Percentiles rank a stretch among this genome's conserved stretches.
Evolutionary conservation across 2,113 vertebrate genomes (phyloP).

Genomic region (Thunnus thynnus): DNA sequence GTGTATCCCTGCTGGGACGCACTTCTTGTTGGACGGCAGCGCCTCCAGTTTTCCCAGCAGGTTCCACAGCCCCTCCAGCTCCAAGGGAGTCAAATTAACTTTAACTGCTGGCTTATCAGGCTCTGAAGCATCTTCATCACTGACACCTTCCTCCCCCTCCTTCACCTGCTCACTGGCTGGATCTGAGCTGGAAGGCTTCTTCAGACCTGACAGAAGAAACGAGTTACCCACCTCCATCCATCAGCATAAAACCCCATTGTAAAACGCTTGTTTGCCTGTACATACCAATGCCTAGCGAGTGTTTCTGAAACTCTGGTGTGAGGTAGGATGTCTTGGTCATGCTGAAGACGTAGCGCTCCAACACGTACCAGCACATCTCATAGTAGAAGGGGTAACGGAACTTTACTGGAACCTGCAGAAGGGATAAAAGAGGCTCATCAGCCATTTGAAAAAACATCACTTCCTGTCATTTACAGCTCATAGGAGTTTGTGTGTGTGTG

Average conservation of each 20-base stretch:
- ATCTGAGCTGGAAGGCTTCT: conserved; percentile 52
- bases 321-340: conserved; percentile 93
- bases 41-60: conserved; percentile 94
- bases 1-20: conserved; percentile 94
- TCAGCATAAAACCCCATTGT: too few relatives aligned
- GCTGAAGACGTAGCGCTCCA: conserved; percentile 96
- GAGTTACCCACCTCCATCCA: background rate
- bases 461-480: background rate
- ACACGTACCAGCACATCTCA: conserved; percentile 99
- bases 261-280: background rate
- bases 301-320: conserved; percentile 96
- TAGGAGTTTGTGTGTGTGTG: background rate
- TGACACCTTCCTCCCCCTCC: conserved; percentile 42
- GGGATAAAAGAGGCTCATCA: background rate
- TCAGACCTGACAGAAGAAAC: conserved; percentile 71
- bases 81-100: conserved; percentile 90
- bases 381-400: conserved; percentile 98
- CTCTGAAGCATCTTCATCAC: conserved; percentile 53
- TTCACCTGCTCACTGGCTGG: conserved; percentile 58
- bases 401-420: conserved; percentile 92
- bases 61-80: conserved; percentile 94
- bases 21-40: conserved; percentile 95
- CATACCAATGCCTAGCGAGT: conserved; percentile 94
- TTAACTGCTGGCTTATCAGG: conserved; percentile 55
- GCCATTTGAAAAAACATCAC: background rate